A percentile compares a stretch with the other conserved stretches of the same genome.
phyloP scores from a whole-genome alignment of 1,140 invertebrate genomes.

The Aporrectodea caliginosa region DNA sequence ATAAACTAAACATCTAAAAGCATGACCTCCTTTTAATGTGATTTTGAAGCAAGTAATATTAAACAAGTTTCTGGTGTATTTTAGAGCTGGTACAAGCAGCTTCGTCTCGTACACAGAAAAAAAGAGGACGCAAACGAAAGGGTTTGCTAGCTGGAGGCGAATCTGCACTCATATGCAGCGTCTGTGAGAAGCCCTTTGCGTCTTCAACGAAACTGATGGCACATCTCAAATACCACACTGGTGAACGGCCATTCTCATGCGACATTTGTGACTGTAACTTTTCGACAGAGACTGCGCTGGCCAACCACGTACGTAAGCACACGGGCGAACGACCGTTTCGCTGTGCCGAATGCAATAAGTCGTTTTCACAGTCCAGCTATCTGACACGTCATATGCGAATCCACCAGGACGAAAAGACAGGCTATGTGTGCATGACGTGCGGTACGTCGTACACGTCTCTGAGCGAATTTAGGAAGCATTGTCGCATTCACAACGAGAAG shows the following conservation, averaged over 20 bases:
- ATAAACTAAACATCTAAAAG: too few relatives aligned
- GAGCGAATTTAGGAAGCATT: background rate
- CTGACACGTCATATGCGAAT: conserved; percentile 91
- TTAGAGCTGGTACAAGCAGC: too few relatives aligned
- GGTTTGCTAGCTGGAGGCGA: too few relatives aligned
- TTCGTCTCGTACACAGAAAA: background rate
- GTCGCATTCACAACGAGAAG: conserved; percentile 8
- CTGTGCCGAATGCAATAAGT: conserved; percentile 74
- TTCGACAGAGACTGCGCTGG: conserved; percentile 38
- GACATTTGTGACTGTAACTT: background rate
- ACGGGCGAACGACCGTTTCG: conserved; percentile 35
- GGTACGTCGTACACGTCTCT: background rate
- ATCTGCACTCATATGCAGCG: too few relatives aligned
- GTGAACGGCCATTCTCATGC: conserved; percentile 1
- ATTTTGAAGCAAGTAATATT: background rate
- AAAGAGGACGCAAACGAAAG: background rate
- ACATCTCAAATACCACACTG: background rate
- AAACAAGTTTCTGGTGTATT: background rate
- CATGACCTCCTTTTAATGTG: too few relatives aligned
- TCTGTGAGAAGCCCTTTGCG: background rate
- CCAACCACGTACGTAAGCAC: conserved; percentile 32
- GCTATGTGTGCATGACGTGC: conserved; percentile 45
- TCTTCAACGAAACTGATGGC: background rate
- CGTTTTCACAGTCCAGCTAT: conserved; percentile 90
- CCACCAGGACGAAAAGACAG: conserved; percentile 87